Conservation (phyloP, 92 coral and sea anemone species). For the Desmophyllum pertusum region DNA sequence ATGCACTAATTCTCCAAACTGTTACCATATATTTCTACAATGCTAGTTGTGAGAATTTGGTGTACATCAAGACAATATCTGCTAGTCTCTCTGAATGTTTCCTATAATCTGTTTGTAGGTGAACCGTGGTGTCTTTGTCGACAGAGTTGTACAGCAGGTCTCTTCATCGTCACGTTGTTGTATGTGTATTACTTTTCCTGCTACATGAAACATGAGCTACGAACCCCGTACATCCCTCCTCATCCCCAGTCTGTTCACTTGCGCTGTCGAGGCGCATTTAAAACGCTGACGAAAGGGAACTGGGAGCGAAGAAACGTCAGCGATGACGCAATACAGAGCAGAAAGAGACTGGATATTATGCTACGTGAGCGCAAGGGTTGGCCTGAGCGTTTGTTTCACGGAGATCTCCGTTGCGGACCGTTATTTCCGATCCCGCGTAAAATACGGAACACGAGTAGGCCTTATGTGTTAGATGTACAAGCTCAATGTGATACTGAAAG, state of each 20-base stretch:
- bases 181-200: conserved; percentile 65
- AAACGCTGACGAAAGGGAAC: conserved; percentile 66
- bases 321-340: conserved; percentile 51
- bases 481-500: conserved; percentile 80
- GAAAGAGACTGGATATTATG: conserved; percentile 62
- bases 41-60: too few relatives aligned
- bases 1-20: too few relatives aligned
- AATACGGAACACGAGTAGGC: conserved; percentile 38
- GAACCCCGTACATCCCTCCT: conserved; percentile 37
- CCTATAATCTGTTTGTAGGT: conserved; percentile 20
- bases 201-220: conserved; percentile 37
- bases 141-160: conserved; percentile 40
- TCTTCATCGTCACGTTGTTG: conserved; percentile 45
- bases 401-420: conserved; percentile 80
- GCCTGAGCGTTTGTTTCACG: conserved; percentile 78
- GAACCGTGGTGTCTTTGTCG: conserved; percentile 38
- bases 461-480: conserved; percentile 72
- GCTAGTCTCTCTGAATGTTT: neutral
- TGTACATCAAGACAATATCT: too few relatives aligned
- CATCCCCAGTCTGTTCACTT: conserved; percentile 43
- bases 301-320: conserved; percentile 68
- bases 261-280: conserved; percentile 61
- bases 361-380: conserved; percentile 84
- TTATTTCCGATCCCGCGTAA: conserved; percentile 78
- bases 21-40: too few relatives aligned